Conservation (phyloP, 2,888 invertebrate genomes). For the Tyria jacobaeae region DNA sequence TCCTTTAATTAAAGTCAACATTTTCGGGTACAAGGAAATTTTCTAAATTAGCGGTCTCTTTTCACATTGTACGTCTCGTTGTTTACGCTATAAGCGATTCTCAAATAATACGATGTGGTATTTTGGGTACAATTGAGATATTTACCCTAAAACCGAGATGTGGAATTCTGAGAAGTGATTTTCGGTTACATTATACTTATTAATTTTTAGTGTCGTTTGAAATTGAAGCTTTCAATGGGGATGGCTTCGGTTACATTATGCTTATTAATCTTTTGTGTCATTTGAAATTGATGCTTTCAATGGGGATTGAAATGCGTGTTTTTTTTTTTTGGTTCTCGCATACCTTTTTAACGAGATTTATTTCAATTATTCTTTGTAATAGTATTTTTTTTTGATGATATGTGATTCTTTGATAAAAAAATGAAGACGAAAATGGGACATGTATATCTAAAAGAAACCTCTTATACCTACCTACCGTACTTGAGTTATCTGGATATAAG, state of each 20-base stretch:
- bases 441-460: no score
- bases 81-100: slow-evolving; percentile 31
- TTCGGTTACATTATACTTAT: neutral
- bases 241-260: no score
- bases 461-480: no score
- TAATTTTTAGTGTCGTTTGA: neutral
- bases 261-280: no score
- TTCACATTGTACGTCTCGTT: slow-evolving; percentile 32
- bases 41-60: slow-evolving; percentile 38
- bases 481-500: no score
- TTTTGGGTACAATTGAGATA: slow-evolving; percentile 9
- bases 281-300: neutral
- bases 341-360: neutral
- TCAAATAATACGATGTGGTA: slow-evolving; percentile 14
- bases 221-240: no score
- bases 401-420: no score
- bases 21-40: slow-evolving; percentile 37
- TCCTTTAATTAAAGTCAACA: slow-evolving; percentile 46
- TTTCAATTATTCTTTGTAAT: neutral
- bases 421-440: no score
- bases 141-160: slow-evolving; percentile 1
- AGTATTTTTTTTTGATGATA: no score
- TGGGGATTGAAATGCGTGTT: neutral
- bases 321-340: neutral
- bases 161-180: neutral